A percentile compares a stretch with the other conserved stretches of the same genome.
These are phyloP conservation scores for Drosophila subquinaria DNA, from an alignment of 2,888 invertebrate genomes.

Conservation along the genomic window DNA sequence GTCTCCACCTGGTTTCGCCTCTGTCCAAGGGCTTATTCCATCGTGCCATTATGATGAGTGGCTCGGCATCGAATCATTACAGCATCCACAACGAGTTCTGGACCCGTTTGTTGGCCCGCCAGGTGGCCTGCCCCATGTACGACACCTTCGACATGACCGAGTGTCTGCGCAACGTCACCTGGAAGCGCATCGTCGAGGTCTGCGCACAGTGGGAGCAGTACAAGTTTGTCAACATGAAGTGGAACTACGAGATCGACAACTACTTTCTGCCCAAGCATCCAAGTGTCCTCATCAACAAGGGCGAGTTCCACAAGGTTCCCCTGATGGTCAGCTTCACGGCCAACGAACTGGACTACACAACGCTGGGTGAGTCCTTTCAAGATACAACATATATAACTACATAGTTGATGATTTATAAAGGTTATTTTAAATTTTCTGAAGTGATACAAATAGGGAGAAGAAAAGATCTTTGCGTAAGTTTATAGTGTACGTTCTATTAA, in stretches of 20 bases:
- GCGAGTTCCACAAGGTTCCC: slow-evolving; percentile 87
- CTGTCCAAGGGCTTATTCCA: slow-evolving; percentile 89
- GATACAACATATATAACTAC: not conserved
- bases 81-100: slow-evolving; percentile 86
- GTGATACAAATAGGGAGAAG: too few relatives aligned
- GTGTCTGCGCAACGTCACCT: slow-evolving; percentile 86
- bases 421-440: too few relatives aligned
- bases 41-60: slow-evolving; percentile 89
- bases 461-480: too few relatives aligned
- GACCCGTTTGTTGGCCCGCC: slow-evolving; percentile 87
- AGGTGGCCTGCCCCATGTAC: slow-evolving; percentile 87
- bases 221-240: slow-evolving; percentile 74
- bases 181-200: slow-evolving; percentile 67
- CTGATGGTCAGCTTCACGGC: slow-evolving; percentile 88
- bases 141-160: slow-evolving; percentile 86
- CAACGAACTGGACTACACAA: slow-evolving; percentile 86
- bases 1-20: slow-evolving; percentile 87
- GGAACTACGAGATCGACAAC: slow-evolving; percentile 87
- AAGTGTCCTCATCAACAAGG: slow-evolving; percentile 86
- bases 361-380: slow-evolving; percentile 71
- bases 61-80: slow-evolving; percentile 87
- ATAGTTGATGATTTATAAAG: too few relatives aligned
- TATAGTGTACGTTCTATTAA: too few relatives aligned
- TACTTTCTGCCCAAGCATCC: slow-evolving; percentile 88
- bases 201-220: slow-evolving; percentile 73